phyloP scores from a whole-genome alignment of 1,140 invertebrate genomes.

The Halesus radiatus region DNA sequence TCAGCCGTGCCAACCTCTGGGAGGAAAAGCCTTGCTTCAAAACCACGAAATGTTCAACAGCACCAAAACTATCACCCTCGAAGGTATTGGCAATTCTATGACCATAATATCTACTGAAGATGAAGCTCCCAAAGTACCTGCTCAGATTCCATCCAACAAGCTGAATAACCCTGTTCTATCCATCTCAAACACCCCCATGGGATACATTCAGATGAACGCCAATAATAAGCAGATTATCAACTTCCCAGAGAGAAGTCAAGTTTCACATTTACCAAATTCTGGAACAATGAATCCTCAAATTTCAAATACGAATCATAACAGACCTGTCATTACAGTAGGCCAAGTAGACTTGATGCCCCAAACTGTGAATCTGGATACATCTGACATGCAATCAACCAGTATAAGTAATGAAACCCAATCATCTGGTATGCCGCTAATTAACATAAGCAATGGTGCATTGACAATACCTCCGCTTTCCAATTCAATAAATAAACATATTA shows the following conservation, averaged over 20 bases:
- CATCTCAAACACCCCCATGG: constrained; percentile 67
- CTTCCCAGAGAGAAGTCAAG: constrained; percentile 65
- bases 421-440: constrained; percentile 29
- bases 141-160: constrained; percentile 27
- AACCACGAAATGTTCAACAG: constrained; percentile 43
- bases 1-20: background rate
- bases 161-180: constrained; percentile 63
- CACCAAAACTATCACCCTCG: constrained; percentile 42
- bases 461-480: constrained; percentile 38
- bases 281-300: constrained; percentile 39
- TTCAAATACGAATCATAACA: constrained; percentile 43
- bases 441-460: constrained; percentile 38
- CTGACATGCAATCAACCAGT: constrained; percentile 40
- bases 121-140: constrained; percentile 37
- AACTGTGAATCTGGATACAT: constrained; percentile 18
- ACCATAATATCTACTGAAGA: constrained; percentile 39
- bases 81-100: constrained; percentile 35
- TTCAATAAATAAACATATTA: constrained; percentile 51
- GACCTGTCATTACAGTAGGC: constrained; percentile 47
- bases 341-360: constrained; percentile 48
- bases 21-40: background rate
- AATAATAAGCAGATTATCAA: constrained; percentile 67
- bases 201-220: constrained; percentile 68
- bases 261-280: constrained; percentile 38
- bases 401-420: constrained; percentile 35